Evolutionary conservation across 2,888 invertebrate species (phyloP).

Genomic region (Cybosia mesomella): DNA sequence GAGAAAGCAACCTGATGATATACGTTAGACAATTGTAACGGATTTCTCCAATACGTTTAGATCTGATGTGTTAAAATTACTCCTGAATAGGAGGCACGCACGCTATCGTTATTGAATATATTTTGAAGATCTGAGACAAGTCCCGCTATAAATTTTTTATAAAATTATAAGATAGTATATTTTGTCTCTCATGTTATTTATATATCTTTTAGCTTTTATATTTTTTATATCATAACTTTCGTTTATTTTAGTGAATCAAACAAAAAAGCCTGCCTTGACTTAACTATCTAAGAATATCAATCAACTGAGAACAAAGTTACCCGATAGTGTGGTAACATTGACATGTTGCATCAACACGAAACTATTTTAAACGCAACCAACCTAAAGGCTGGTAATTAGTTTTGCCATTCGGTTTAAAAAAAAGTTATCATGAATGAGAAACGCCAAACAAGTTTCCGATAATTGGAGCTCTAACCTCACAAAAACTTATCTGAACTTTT

Average conservation of each 20-base stretch:
- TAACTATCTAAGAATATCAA: neutral
- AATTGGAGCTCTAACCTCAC: slow-evolving; percentile 26
- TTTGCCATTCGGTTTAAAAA: slow-evolving; percentile 19
- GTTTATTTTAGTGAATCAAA: no score
- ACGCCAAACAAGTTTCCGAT: slow-evolving; percentile 16
- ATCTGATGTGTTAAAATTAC: slow-evolving; percentile 52
- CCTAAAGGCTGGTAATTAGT: slow-evolving; percentile 20
- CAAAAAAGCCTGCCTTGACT: no score
- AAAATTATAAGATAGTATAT: no score
- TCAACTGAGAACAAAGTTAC: neutral
- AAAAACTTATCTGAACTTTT: slow-evolving; percentile 43
- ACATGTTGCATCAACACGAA: neutral
- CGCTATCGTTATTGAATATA: slow-evolving; percentile 57
- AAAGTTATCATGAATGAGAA: slow-evolving; percentile 37
- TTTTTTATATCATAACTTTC: neutral
- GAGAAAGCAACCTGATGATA: slow-evolving; percentile 68
- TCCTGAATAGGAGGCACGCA: slow-evolving; percentile 62
- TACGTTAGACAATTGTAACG: slow-evolving; percentile 62
- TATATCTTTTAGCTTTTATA: no score
- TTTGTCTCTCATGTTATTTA: no score
- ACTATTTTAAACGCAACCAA: slow-evolving; percentile 4
- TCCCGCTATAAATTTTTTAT: slow-evolving; percentile 44
- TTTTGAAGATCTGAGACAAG: slow-evolving; percentile 37
- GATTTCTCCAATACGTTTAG: slow-evolving; percentile 66
- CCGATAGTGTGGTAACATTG: neutral